phyloP scores from a whole-genome alignment of 1,140 invertebrate genomes.

The Hylaeus volcanicus region DNA sequence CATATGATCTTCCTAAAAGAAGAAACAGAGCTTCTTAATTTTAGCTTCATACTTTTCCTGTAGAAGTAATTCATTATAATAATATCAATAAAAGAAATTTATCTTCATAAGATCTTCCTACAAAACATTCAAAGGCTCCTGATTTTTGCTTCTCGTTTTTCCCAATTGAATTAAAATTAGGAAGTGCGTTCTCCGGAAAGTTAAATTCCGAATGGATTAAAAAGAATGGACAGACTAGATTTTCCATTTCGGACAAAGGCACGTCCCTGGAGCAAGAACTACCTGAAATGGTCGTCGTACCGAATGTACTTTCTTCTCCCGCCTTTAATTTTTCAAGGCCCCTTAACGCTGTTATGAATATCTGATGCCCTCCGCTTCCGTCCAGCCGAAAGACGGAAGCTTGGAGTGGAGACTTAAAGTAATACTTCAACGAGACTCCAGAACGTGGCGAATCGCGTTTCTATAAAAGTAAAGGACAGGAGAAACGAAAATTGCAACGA shows the following conservation, averaged over 20 bases:
- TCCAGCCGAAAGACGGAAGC: not conserved
- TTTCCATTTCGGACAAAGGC: not conserved
- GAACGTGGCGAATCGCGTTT: not conserved
- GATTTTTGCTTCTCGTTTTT: too few relatives aligned
- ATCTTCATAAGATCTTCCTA: too few relatives aligned
- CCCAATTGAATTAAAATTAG: too few relatives aligned
- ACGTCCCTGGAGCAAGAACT: not conserved
- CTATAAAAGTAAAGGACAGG: not conserved
- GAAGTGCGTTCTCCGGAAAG: too few relatives aligned
- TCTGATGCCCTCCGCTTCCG: slow-evolving; percentile 2
- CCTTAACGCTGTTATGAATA: slow-evolving; percentile 35
- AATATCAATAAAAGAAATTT: too few relatives aligned
- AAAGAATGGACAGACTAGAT: not conserved
- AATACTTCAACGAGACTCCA: not conserved
- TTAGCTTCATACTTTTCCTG: too few relatives aligned
- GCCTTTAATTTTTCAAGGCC: slow-evolving; percentile 41
- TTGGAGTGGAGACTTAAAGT: not conserved
- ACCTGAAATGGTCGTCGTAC: not conserved
- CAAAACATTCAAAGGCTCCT: too few relatives aligned
- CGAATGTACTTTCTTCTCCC: not conserved
- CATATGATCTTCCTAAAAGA: too few relatives aligned
- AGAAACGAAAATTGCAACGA: not conserved
- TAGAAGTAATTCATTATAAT: too few relatives aligned
- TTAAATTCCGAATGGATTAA: not conserved
- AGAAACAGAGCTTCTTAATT: too few relatives aligned